A percentile compares a stretch with the other conserved stretches of the same genome.
phyloP scores from a whole-genome alignment of 2,797 vertebrate genomes.

The Echeneis naucrates region DNA sequence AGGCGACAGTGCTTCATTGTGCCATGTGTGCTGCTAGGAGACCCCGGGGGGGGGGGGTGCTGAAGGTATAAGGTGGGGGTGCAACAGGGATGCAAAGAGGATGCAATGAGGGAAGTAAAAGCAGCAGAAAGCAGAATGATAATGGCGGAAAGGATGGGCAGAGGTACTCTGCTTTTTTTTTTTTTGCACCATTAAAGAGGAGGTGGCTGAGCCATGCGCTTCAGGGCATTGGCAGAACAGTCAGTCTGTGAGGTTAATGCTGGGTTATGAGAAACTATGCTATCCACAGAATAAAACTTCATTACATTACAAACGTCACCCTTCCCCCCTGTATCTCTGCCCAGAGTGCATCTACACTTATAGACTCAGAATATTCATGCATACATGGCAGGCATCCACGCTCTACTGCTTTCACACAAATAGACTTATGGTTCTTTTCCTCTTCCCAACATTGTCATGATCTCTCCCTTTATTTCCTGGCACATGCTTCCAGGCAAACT shows the following conservation, averaged over 20 bases:
- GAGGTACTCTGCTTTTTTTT: slow-evolving; percentile 38
- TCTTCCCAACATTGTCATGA: not conserved
- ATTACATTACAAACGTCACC: slow-evolving; percentile 15
- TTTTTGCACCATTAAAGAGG: slow-evolving; percentile 56
- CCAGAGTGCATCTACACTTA: slow-evolving; percentile 26
- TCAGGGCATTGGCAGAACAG: slow-evolving; percentile 34
- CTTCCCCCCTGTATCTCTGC: slow-evolving; percentile 8
- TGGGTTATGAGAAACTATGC: slow-evolving; percentile 54
- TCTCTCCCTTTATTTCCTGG: not conserved
- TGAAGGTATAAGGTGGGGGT: slow-evolving; percentile 10
- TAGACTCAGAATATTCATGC: slow-evolving; percentile 32
- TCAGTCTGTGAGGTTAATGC: slow-evolving; percentile 63
- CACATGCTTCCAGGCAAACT: slow-evolving; percentile 3
- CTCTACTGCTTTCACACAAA: slow-evolving; percentile 46
- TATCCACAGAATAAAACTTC: slow-evolving; percentile 55
- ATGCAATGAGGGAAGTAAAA: slow-evolving; percentile 6
- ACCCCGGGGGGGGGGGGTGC: slow-evolving; percentile 20
- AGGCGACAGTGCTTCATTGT: slow-evolving; percentile 21
- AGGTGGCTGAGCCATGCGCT: slow-evolving; percentile 48
- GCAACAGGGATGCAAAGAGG: not conserved
- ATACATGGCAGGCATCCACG: slow-evolving; percentile 9
- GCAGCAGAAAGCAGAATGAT: slow-evolving; percentile 3
- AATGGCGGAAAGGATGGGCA: slow-evolving; percentile 40
- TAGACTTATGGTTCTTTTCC: slow-evolving; percentile 20
- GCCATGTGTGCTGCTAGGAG: slow-evolving; percentile 37